Evolutionary conservation across 2,888 invertebrate species (phyloP).

Genomic region (Ramazzottius varieornatus): DNA sequence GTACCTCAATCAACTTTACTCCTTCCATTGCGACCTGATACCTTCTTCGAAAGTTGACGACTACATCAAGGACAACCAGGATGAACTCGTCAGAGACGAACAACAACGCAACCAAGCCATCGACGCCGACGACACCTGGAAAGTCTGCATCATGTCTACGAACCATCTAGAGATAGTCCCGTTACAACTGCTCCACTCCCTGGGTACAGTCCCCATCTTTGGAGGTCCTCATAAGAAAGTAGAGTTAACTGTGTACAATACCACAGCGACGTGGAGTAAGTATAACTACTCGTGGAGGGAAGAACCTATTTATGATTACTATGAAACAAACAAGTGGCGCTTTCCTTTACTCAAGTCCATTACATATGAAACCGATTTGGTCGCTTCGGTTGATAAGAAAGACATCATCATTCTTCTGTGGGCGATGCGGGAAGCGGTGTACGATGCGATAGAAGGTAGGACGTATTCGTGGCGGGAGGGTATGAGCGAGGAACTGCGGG

Average conservation of each 20-base stretch:
- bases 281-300: not conserved
- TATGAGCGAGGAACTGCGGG: not conserved
- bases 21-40: not conserved
- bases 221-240: not conserved
- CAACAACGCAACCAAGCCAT: not conserved
- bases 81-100: not conserved
- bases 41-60: not conserved
- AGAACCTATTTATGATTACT: not conserved
- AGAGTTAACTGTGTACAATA: not conserved
- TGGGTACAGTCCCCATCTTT: not conserved
- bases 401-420: not conserved
- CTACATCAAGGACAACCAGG: not conserved
- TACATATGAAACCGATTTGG: not conserved
- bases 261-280: not conserved
- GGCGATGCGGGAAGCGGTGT: not conserved
- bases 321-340: not conserved
- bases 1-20: not conserved
- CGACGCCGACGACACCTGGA: not conserved
- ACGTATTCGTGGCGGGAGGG: not conserved
- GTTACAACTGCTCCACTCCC: not conserved
- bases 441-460: not conserved
- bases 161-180: not conserved
- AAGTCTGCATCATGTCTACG: not conserved
- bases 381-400: not conserved
- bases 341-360: not conserved